Percentiles rank a stretch among this genome's conserved stretches.
Evolutionary conservation across 1,140 invertebrate species (phyloP).

Genomic region (Hycleus phaleratus): DNA sequence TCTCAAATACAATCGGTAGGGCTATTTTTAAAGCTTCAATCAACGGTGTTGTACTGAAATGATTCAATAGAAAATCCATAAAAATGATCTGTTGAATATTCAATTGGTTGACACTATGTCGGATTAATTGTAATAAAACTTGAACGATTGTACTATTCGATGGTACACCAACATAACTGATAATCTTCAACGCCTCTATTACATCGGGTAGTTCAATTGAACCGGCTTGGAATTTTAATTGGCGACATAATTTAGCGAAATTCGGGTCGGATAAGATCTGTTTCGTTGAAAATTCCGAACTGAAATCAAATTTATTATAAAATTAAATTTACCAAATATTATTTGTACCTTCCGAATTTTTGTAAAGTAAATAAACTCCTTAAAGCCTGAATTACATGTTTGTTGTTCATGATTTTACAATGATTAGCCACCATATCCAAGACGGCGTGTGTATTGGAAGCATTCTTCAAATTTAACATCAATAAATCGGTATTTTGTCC

Average conservation of each 20-base stretch:
- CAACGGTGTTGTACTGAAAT: slow-evolving; percentile 44
- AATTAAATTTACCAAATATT: background rate
- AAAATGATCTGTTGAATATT: slow-evolving; percentile 53
- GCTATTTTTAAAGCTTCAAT: slow-evolving; percentile 52
- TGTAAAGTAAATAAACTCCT: slow-evolving; percentile 29
- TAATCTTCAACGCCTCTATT: slow-evolving; percentile 49
- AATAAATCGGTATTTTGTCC: slow-evolving; percentile 22
- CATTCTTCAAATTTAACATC: slow-evolving; percentile 28
- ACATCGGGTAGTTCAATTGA: slow-evolving; percentile 45
- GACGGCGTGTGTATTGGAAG: slow-evolving; percentile 16
- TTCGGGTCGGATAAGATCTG: slow-evolving; percentile 35
- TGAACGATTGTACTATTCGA: slow-evolving; percentile 49
- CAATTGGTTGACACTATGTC: slow-evolving; percentile 51
- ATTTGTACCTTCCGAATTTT: slow-evolving; percentile 27
- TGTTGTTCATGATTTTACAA: slow-evolving; percentile 31
- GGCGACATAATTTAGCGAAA: slow-evolving; percentile 44
- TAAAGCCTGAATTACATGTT: slow-evolving; percentile 32
- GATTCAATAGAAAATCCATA: slow-evolving; percentile 48
- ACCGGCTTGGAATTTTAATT: slow-evolving; percentile 47
- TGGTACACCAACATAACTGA: slow-evolving; percentile 49
- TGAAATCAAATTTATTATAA: slow-evolving; percentile 19
- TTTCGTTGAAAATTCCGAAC: slow-evolving; percentile 26
- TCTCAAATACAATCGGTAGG: slow-evolving; percentile 54
- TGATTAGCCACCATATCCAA: slow-evolving; percentile 28
- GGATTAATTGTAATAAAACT: slow-evolving; percentile 52